phyloP scores from a whole-genome alignment of 2,113 vertebrate genomes.

The Martes martes region DNA sequence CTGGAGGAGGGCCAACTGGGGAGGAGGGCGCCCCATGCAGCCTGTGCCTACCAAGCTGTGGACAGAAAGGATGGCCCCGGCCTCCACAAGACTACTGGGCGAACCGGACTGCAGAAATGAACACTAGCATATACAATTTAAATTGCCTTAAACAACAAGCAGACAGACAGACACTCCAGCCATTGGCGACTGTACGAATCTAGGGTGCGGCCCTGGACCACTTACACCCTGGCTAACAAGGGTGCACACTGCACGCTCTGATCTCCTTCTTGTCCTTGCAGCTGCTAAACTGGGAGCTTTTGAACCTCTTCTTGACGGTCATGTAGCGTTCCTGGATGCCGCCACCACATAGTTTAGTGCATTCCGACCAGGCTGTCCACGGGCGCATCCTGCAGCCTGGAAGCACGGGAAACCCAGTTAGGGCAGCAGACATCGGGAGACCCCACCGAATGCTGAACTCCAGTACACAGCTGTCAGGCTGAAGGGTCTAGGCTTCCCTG shows the following conservation, averaged over 20 bases:
- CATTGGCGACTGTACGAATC: slow-evolving; percentile 82
- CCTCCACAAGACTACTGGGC: slow-evolving; percentile 84
- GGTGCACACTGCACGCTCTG: slow-evolving; percentile 96
- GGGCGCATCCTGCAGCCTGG: slow-evolving; percentile 96
- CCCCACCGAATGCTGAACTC: neutral
- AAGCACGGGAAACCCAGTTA: slow-evolving; percentile 36
- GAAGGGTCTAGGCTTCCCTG: neutral
- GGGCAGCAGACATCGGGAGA: neutral
- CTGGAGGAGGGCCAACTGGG: slow-evolving; percentile 71
- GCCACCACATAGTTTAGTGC: slow-evolving; percentile 93
- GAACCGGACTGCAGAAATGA: slow-evolving; percentile 84
- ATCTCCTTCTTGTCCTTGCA: slow-evolving; percentile 99
- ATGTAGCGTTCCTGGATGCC: slow-evolving; percentile 98
- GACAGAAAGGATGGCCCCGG: slow-evolving; percentile 82
- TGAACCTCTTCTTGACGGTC: slow-evolving; percentile 96
- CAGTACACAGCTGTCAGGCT: neutral
- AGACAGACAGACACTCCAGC: slow-evolving; percentile 82
- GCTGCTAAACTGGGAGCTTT: slow-evolving; percentile 92
- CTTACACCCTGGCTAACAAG: slow-evolving; percentile 88
- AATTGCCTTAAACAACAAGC: slow-evolving; percentile 81
- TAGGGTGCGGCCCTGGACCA: slow-evolving; percentile 80
- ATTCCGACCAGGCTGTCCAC: slow-evolving; percentile 97
- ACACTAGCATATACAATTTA: slow-evolving; percentile 82
- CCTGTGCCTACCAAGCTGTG: slow-evolving; percentile 74
- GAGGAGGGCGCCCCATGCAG: slow-evolving; percentile 67